Conservation (phyloP, 2,888 invertebrate genomes). For the Dolichopus griseipennis region DNA sequence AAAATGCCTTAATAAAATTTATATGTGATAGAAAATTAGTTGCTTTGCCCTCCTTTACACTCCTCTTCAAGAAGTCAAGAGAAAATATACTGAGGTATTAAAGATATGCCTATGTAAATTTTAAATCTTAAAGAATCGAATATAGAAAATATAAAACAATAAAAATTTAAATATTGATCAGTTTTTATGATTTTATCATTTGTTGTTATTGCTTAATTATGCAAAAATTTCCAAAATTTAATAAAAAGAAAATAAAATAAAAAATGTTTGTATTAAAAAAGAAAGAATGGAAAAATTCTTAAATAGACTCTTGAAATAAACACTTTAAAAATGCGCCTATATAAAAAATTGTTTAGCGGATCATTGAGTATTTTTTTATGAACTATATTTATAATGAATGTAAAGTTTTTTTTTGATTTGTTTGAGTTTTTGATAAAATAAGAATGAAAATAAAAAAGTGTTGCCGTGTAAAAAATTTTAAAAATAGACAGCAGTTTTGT, state of each 20-base stretch:
- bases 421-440: too few species aligned
- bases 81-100: too few species aligned
- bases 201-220: constrained; percentile 1
- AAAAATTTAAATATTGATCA: constrained; percentile 4
- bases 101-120: too few species aligned
- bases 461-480: too few species aligned
- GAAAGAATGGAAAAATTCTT: background rate
- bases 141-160: background rate
- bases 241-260: background rate
- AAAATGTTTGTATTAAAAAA: background rate
- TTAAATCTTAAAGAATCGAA: too few species aligned
- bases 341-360: background rate
- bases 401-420: too few species aligned
- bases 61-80: too few species aligned
- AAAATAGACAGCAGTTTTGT: too few species aligned
- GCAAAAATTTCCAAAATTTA: background rate
- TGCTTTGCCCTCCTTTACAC: too few species aligned
- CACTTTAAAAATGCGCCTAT: background rate
- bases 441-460: too few species aligned
- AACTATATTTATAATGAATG: background rate
- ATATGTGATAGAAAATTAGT: background rate
- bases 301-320: background rate
- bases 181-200: background rate
- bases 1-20: background rate
- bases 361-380: background rate